These are phyloP conservation scores for Dendrocincla tyrannina DNA, from an alignment of 2,797 vertebrate species.

Conservation along the genomic window DNA sequence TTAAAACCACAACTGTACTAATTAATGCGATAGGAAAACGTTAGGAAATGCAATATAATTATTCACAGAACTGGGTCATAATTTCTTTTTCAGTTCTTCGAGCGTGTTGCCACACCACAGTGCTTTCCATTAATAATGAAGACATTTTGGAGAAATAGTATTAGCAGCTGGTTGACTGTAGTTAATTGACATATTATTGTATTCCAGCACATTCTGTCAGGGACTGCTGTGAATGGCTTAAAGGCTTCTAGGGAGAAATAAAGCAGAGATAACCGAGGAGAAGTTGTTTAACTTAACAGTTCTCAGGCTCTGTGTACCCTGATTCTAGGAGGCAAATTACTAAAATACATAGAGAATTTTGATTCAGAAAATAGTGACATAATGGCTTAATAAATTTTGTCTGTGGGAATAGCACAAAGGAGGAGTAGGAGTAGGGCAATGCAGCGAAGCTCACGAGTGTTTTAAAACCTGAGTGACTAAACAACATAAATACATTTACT, in stretches of 20 bases:
- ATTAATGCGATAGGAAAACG: conserved; percentile 8
- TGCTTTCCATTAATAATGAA: conserved; percentile 71
- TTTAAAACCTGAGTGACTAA: conserved; percentile 46
- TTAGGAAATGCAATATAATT: conserved; percentile 29
- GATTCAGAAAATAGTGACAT: conserved; percentile 31
- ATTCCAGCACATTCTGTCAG: conserved; percentile 69
- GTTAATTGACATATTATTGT: conserved; percentile 72
- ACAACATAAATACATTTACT: conserved; percentile 26
- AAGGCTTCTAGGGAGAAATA: conserved; percentile 55
- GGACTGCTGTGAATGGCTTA: conserved; percentile 40
- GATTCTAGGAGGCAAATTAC: conserved; percentile 36
- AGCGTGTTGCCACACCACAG: conserved; percentile 23
- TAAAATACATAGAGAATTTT: conserved; percentile 9
- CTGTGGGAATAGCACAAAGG: neutral
- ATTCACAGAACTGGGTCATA: conserved; percentile 47
- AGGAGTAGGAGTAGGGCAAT: neutral
- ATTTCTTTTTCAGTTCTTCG: conserved; percentile 56
- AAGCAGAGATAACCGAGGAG: conserved; percentile 36
- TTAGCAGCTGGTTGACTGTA: conserved; percentile 67
- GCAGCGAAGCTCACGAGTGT: neutral
- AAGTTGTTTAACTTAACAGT: conserved; percentile 55
- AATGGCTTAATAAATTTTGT: conserved; percentile 27
- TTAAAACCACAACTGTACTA: conserved; percentile 39
- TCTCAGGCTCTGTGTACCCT: conserved; percentile 38
- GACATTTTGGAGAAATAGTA: conserved; percentile 60